Conservation (phyloP, 2,113 vertebrate species). For the Tetrax tetrax region DNA sequence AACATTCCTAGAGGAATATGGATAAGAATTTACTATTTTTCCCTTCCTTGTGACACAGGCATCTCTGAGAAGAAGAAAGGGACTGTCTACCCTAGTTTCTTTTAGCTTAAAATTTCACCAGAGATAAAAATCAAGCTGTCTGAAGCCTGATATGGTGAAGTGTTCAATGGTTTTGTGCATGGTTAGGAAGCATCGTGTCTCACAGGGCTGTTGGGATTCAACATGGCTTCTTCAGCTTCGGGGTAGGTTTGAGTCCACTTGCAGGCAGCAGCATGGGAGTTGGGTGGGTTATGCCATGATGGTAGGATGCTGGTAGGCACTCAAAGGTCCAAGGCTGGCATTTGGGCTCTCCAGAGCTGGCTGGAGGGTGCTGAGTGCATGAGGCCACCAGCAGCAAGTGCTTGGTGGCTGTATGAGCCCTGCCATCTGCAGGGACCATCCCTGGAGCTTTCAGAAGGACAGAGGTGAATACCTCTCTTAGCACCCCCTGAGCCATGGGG, state of each 20-base stretch:
- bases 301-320: not conserved
- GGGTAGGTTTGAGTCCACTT: not conserved
- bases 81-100: not conserved
- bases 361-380: not conserved
- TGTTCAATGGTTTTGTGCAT: fast-evolving
- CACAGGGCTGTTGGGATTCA: not conserved
- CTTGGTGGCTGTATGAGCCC: not conserved
- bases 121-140: not conserved
- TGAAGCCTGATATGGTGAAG: not conserved
- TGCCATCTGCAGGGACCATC: not conserved
- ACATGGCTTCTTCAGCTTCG: not conserved
- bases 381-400: not conserved
- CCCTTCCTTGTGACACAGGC: not conserved
- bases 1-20: not conserved
- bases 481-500: not conserved
- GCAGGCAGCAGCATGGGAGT: not conserved
- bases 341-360: not conserved
- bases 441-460: not conserved
- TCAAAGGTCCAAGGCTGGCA: not conserved
- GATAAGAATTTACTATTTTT: not conserved
- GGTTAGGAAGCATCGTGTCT: not conserved
- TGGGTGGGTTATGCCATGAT: fast-evolving
- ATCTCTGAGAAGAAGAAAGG: not conserved
- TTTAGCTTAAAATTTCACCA: not conserved
- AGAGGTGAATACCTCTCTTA: not conserved